A percentile compares a stretch with the other conserved stretches of the same genome.
phyloP scores from a whole-genome alignment of 2,888 invertebrate genomes.

The Polyommatus icarus region DNA sequence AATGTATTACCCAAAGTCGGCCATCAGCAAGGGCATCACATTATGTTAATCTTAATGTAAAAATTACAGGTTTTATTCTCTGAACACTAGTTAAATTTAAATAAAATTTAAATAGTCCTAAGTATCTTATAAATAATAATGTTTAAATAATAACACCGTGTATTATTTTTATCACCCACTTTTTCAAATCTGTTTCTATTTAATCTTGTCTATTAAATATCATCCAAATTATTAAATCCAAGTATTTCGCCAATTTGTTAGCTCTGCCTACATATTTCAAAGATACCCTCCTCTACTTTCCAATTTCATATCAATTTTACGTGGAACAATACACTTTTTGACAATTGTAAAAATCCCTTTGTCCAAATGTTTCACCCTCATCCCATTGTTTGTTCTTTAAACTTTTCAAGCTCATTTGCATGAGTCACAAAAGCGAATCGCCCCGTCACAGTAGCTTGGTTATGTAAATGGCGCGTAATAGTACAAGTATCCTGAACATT shows the following conservation, averaged over 20 bases:
- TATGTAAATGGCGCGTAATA: slow-evolving; percentile 58
- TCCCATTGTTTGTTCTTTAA: slow-evolving; percentile 31
- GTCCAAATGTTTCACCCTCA: slow-evolving; percentile 18
- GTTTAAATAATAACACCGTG: too few relatives aligned
- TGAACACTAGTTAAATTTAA: background rate
- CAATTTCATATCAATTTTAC: background rate
- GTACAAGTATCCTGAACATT: slow-evolving; percentile 58
- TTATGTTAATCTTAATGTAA: slow-evolving; percentile 7
- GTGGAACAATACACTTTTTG: background rate
- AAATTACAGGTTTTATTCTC: background rate
- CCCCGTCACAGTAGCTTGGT: slow-evolving; percentile 48
- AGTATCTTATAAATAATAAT: background rate
- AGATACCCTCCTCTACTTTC: background rate
- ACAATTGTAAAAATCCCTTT: slow-evolving; percentile 5
- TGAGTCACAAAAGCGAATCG: slow-evolving; percentile 42
- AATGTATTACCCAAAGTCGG: slow-evolving; percentile 6
- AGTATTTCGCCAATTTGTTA: background rate
- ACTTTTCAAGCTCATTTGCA: slow-evolving; percentile 37
- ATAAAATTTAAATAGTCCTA: background rate
- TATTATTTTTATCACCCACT: too few relatives aligned
- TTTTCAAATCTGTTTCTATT: too few relatives aligned
- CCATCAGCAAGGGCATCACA: slow-evolving; percentile 24
- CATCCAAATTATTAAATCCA: too few relatives aligned
- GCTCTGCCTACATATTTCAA: background rate
- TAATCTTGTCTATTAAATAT: too few relatives aligned